These are phyloP conservation scores for Pycnomerus fuliginosus DNA, from an alignment of 2,888 invertebrate genomes.

Conservation along the genomic window DNA sequence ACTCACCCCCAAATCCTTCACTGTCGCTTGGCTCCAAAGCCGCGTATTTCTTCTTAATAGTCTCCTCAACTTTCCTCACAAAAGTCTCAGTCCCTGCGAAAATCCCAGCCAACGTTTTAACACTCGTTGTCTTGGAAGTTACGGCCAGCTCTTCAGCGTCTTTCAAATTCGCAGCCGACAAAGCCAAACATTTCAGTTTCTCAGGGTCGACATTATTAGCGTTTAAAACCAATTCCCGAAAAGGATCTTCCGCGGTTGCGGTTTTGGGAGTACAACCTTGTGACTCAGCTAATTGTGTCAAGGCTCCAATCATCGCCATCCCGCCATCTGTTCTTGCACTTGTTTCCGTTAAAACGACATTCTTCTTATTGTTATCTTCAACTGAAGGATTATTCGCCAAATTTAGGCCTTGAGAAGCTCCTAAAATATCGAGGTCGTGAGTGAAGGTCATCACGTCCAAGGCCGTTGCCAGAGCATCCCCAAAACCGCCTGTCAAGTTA, in stretches of 20 bases:
- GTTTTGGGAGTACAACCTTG: conserved; percentile 26
- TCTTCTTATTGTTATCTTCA: conserved; percentile 2
- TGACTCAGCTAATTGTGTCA: conserved; percentile 43
- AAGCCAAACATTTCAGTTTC: conserved; percentile 60
- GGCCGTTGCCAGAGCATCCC: conserved; percentile 70
- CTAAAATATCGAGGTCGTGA: conserved; percentile 57
- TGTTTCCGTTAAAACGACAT: conserved; percentile 4
- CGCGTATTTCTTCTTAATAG: conserved; percentile 49
- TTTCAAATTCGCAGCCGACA: conserved; percentile 61
- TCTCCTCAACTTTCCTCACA: conserved; percentile 48
- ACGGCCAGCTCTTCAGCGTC: conserved; percentile 53
- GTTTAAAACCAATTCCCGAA: conserved; percentile 63
- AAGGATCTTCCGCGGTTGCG: conserved; percentile 56
- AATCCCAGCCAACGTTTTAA: conserved; percentile 49
- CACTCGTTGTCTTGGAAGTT: conserved; percentile 31
- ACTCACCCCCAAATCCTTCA: conserved; percentile 50
- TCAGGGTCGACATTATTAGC: conserved; percentile 55
- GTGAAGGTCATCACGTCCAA: conserved; percentile 84
- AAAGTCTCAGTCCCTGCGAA: conserved; percentile 49
- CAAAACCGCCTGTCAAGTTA: conserved; percentile 55
- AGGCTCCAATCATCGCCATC: conserved; percentile 41
- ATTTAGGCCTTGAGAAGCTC: conserved; percentile 42
- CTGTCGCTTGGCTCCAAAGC: conserved; percentile 64
- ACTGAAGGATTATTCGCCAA: conserved; percentile 35
- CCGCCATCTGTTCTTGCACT: conserved; percentile 28